Percentiles rank a stretch among this genome's conserved stretches.
Evolutionary conservation across 2,113 vertebrate species (phyloP).

Genomic region (Jacana jacana): DNA sequence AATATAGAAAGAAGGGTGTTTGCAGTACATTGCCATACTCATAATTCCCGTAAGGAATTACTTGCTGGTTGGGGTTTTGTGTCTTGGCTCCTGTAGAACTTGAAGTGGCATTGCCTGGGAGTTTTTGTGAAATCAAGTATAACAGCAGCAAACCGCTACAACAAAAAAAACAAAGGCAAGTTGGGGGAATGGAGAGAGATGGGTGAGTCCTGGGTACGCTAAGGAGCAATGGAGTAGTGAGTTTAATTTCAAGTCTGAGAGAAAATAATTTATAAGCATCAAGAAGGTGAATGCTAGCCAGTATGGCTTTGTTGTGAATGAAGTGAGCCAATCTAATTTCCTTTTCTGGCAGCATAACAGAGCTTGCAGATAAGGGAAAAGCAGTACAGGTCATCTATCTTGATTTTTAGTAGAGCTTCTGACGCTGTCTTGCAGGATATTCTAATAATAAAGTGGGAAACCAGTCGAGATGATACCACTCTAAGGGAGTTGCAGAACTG

Average conservation of each 20-base stretch:
- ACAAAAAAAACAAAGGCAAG: background rate
- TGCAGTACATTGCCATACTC: background rate
- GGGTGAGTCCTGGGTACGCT: background rate
- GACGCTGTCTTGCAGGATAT: background rate
- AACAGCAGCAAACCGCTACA: background rate
- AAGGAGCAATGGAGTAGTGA: background rate
- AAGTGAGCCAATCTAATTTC: conserved; percentile 35
- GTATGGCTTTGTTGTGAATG: background rate
- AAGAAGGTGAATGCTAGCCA: background rate
- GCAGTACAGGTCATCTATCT: background rate
- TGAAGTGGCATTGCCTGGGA: background rate
- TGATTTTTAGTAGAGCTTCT: conserved; percentile 27
- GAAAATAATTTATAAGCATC: conserved; percentile 27
- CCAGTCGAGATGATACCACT: background rate
- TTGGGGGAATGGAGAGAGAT: background rate
- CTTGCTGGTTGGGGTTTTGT: background rate
- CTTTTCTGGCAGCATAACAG: conserved; percentile 7
- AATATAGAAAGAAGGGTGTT: background rate
- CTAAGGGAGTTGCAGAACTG: background rate
- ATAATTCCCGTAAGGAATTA: background rate
- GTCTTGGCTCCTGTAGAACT: background rate
- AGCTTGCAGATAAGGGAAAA: conserved; percentile 8
- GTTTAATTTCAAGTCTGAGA: background rate
- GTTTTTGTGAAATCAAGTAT: background rate
- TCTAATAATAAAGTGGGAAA: conserved; percentile 45